Evolutionary conservation across 2,113 vertebrate genomes (phyloP).

Genomic region (Pelecanus crispus): DNA sequence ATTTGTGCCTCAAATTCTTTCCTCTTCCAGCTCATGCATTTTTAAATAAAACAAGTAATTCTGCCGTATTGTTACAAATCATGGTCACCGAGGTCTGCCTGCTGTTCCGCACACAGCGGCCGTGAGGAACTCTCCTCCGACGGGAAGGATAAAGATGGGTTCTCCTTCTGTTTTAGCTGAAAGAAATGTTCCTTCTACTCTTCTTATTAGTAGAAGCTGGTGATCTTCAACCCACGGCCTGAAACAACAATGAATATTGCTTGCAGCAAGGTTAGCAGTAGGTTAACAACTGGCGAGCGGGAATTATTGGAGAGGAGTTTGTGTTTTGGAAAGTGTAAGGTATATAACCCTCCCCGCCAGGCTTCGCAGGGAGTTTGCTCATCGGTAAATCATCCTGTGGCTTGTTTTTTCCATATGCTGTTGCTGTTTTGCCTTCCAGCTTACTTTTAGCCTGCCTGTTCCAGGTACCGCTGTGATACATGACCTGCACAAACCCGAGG

Average conservation of each 20-base stretch:
- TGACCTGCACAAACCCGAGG: fast-evolving
- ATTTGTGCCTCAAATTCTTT: conserved; percentile 2
- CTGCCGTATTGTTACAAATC: background rate
- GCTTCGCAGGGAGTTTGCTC: background rate
- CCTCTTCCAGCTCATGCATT: background rate
- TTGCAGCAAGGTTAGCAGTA: background rate
- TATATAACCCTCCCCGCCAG: background rate
- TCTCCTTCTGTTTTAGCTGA: background rate
- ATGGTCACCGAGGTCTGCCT: background rate
- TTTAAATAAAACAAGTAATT: conserved; percentile 13
- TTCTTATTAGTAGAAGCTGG: background rate
- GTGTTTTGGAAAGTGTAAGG: background rate
- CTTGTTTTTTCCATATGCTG: background rate
- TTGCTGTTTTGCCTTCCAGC: background rate
- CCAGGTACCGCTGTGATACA: background rate
- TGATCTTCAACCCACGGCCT: background rate
- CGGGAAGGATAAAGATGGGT: background rate
- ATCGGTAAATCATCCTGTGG: background rate
- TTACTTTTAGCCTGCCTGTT: background rate
- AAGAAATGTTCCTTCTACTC: background rate
- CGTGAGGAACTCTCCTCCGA: background rate
- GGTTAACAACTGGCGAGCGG: background rate
- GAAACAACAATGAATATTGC: background rate
- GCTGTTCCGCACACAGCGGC: background rate
- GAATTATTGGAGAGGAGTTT: background rate